phyloP scores from a whole-genome alignment of 2,888 invertebrate species.

The Eustalomyia histrio region DNA sequence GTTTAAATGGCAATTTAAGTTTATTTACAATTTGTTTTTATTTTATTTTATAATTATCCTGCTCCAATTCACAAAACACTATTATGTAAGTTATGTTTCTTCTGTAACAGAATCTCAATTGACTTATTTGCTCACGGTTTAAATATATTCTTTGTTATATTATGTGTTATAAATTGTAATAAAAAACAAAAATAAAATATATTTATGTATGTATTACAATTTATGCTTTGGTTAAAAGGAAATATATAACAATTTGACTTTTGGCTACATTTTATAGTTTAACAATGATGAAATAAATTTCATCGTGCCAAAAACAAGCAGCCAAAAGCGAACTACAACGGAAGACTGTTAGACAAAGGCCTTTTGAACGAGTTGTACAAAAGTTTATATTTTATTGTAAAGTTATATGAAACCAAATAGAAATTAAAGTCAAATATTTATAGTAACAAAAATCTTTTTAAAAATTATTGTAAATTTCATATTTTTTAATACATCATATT shows the following conservation, averaged over 20 bases:
- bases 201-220: not conserved
- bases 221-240: not conserved
- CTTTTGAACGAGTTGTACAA: conserved; percentile 6
- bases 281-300: conserved; percentile 44
- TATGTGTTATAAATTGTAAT: not conserved
- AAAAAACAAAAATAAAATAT: not conserved
- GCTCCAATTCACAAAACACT: not conserved
- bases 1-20: too few relatives aligned
- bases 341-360: conserved; percentile 27
- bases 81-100: too few relatives aligned
- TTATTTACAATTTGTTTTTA: too few relatives aligned
- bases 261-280: conserved; percentile 49
- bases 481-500: not conserved
- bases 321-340: conserved; percentile 41
- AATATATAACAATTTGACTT: conserved; percentile 44
- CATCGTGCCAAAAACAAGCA: conserved; percentile 40
- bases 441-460: not conserved
- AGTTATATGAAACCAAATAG: not conserved
- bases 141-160: not conserved
- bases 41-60: not conserved
- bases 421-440: not conserved
- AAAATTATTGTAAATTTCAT: not conserved
- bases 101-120: not conserved
- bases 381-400: not conserved
- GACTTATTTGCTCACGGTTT: not conserved